Conservation (phyloP, 1,140 invertebrate genomes). For the Pogonomyrmex barbatus region DNA sequence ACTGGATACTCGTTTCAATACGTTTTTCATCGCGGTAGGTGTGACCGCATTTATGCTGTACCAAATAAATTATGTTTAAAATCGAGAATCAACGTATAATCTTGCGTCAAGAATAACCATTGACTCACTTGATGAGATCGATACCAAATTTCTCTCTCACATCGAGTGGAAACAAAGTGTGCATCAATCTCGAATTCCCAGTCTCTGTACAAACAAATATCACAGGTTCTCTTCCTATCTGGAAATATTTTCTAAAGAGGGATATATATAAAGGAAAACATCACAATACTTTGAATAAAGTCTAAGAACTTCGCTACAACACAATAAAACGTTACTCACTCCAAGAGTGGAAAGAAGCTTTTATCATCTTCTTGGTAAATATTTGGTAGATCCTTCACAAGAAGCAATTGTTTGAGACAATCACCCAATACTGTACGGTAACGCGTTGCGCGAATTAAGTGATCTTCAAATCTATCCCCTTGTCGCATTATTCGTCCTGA, state of each 20-base stretch:
- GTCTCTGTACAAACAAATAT: conserved; percentile 91
- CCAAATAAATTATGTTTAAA: conserved; percentile 8
- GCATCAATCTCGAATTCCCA: conserved; percentile 86
- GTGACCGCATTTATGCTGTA: conserved; percentile 89
- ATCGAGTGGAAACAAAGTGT: conserved; percentile 88
- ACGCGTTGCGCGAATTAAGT: conserved; percentile 89
- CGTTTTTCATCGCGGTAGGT: conserved; percentile 88
- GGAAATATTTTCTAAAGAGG: conserved; percentile 87
- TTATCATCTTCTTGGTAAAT: conserved; percentile 87
- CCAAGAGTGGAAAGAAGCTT: conserved; percentile 88
- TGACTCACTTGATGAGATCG: conserved; percentile 87
- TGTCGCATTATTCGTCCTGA: conserved; percentile 84
- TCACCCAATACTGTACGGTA: conserved; percentile 88
- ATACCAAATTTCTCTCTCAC: conserved; percentile 88
- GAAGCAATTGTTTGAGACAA: conserved; percentile 86
- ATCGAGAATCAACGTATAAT: conserved; percentile 11
- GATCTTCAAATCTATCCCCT: conserved; percentile 89
- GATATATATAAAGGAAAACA: conserved; percentile 57
- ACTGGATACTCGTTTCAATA: conserved; percentile 88
- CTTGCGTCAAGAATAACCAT: conserved; percentile 4
- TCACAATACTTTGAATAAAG: conserved; percentile 16
- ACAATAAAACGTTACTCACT: conserved; percentile 85
- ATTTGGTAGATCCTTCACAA: conserved; percentile 93
- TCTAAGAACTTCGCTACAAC: conserved; percentile 28
- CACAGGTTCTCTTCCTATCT: conserved; percentile 89